Percentiles rank a stretch among this genome's conserved stretches.
These are phyloP conservation scores for Drosophila kohkoa DNA, from an alignment of 1,140 invertebrate genomes.

Conservation along the genomic window DNA sequence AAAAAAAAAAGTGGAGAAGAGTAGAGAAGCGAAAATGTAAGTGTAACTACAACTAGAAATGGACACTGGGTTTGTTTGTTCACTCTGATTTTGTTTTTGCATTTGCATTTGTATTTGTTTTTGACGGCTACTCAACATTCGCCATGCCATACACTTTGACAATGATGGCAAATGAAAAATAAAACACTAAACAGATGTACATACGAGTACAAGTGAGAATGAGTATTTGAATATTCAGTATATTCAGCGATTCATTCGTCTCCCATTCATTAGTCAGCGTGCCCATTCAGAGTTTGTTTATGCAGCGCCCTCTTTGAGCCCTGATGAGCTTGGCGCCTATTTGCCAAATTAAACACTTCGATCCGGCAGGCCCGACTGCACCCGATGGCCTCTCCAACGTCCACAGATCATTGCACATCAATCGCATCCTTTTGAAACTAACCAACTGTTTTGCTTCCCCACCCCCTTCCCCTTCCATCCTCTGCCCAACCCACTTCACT, in stretches of 20 bases:
- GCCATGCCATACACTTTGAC: neutral
- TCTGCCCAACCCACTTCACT: neutral
- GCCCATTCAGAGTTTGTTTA: slow-evolving; percentile 37
- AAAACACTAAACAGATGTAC: slow-evolving; percentile 6
- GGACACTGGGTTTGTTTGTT: slow-evolving; percentile 51
- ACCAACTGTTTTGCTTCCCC: neutral
- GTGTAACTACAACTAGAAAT: slow-evolving; percentile 18
- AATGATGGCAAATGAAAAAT: neutral
- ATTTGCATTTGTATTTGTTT: slow-evolving; percentile 62
- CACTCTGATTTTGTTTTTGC: slow-evolving; percentile 39
- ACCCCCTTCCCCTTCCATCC: no score
- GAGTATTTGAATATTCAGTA: slow-evolving; percentile 3
- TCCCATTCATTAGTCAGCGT: slow-evolving; percentile 56
- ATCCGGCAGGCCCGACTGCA: slow-evolving; percentile 8
- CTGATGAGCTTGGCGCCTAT: slow-evolving; percentile 38
- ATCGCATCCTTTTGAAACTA: neutral
- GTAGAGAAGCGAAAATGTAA: neutral
- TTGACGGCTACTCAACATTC: slow-evolving; percentile 28
- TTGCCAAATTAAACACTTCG: slow-evolving; percentile 48
- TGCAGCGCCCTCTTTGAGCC: slow-evolving; percentile 7
- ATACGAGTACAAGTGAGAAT: neutral
- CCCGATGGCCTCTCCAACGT: slow-evolving; percentile 12
- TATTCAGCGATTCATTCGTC: slow-evolving; percentile 13
- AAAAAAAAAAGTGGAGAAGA: slow-evolving; percentile 4
- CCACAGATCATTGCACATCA: slow-evolving; percentile 20